Evolutionary conservation across 2,113 vertebrate genomes (phyloP).

Genomic region (Sardina pilchardus): DNA sequence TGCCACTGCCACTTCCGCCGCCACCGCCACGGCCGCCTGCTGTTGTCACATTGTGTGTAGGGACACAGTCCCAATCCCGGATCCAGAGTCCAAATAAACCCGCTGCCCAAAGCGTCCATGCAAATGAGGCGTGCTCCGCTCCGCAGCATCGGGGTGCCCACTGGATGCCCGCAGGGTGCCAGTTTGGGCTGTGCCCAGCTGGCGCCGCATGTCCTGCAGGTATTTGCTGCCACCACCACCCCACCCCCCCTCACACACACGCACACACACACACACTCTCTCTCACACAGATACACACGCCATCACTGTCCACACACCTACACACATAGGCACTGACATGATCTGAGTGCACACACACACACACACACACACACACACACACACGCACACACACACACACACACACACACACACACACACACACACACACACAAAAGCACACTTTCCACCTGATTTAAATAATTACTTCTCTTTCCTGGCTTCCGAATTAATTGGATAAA

Average conservation of each 20-base stretch:
- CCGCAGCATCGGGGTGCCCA: background rate
- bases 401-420: background rate
- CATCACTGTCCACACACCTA: background rate
- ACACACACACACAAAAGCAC: background rate
- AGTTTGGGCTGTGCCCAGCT: background rate
- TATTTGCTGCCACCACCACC: background rate
- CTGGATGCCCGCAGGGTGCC: background rate
- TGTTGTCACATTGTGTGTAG: background rate
- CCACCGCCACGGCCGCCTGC: too few relatives aligned
- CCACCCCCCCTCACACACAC: background rate
- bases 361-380: background rate
- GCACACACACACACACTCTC: background rate
- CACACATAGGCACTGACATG: too few relatives aligned
- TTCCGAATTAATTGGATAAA: background rate
- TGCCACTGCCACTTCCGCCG: too few relatives aligned
- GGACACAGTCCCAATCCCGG: background rate
- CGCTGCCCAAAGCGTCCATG: background rate
- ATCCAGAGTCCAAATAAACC: background rate
- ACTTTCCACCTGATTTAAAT: background rate
- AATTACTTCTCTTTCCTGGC: constrained; percentile 11
- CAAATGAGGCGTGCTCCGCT: background rate
- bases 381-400: background rate
- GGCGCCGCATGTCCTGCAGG: background rate
- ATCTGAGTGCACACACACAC: too few relatives aligned
- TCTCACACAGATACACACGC: background rate